Evolutionary conservation across 1,140 invertebrate genomes (phyloP), one percentile per base, ranked within the genome.

Genomic region (Helicoverpa armigera): DNA sequence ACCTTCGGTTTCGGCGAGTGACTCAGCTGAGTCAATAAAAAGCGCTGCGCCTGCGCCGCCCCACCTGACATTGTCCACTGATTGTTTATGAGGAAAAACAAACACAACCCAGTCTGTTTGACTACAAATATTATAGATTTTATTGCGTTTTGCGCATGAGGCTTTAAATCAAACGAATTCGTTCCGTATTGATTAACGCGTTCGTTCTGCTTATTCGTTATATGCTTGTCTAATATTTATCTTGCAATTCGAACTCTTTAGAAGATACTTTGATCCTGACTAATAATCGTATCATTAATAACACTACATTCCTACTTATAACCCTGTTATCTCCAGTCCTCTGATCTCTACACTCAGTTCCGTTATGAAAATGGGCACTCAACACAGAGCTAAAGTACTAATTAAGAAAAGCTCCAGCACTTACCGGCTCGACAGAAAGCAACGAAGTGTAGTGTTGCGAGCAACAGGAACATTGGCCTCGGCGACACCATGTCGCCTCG

Each of bases 401-500:
- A n/a, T n/a, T n/a, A 31, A 31, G 4, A 31, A 31, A 31, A 31
- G 31, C 31, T 31, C 4, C 31, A 31, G 1, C 2, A 67, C 89
- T 90, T 65, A 91, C 90, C 89, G 76, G 89, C 89, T 18, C 67
- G 76, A 73, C 83, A 86, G 35, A 81, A n/a, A 9, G 84, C 72
- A 10, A 76, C 63, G 53, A 88, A 48, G 54, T 74, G 65, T 50
- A 88, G 65, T 16, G 79, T 83, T 35, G 84, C 82, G 16, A 91
- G 18, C 82, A 88, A 76, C 58, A 87, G 35, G 29, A 85, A 65
- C 69, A 65, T 61, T 31, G 61, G 50, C 58, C 65, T 81, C 63
- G 85, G 83, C 90, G 87, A 87, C 85, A 78, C 79, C 90, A 90
- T 91, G 85, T 83, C 86, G 89, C 90, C 87, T 84, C 79, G 86